These are phyloP conservation scores for Tipula helvola DNA, from an alignment of 2,888 invertebrate genomes.

Conservation along the genomic window DNA sequence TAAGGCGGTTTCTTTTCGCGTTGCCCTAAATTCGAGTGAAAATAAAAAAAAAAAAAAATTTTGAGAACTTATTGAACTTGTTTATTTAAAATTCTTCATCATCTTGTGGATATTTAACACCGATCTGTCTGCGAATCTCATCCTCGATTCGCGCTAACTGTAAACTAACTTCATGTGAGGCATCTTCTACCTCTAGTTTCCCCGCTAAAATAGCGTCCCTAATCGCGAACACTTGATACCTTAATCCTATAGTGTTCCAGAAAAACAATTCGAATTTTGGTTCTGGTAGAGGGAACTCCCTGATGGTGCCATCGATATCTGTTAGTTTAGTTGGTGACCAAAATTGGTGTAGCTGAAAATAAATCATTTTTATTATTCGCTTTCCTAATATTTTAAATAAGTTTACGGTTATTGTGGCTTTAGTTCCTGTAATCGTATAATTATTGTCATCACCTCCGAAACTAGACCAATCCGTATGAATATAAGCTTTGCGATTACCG, in stretches of 20 bases:
- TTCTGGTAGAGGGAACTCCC: constrained; percentile 51
- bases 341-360: constrained; percentile 40
- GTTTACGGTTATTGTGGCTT: constrained; percentile 32
- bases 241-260: constrained; percentile 57
- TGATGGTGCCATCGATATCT: constrained; percentile 48
- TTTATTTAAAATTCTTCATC: constrained; percentile 20
- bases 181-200: constrained; percentile 52
- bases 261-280: constrained; percentile 47
- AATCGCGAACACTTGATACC: constrained; percentile 67
- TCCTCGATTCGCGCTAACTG: constrained; percentile 59
- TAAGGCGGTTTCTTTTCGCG: constrained; percentile 64
- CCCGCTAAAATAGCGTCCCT: constrained; percentile 56
- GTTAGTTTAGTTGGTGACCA: constrained; percentile 63
- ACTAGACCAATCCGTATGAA: constrained; percentile 24
- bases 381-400: too few relatives aligned
- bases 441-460: constrained; percentile 21
- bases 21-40: constrained; percentile 51
- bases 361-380: not conserved
- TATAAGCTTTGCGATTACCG: constrained; percentile 25
- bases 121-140: constrained; percentile 55
- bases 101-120: constrained; percentile 47
- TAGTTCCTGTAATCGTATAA: constrained; percentile 32
- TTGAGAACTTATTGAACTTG: too few relatives aligned
- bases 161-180: constrained; percentile 55
- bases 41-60: not conserved